These are phyloP conservation scores for Acrobeloides nanus DNA, from an alignment of 2,888 invertebrate genomes.

Conservation along the genomic window DNA sequence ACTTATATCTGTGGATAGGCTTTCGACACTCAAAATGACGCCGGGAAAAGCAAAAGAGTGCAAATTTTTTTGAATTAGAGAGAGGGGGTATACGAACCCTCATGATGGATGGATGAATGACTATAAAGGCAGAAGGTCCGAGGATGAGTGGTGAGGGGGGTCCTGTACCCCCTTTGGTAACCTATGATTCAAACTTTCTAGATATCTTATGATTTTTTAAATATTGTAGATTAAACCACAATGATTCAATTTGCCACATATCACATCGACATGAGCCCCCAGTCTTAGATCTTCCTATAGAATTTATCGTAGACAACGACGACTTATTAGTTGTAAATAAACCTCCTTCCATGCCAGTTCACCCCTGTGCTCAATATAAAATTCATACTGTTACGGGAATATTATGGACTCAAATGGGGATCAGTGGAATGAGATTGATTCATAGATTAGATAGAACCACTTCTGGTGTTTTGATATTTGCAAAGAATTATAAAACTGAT, in stretches of 20 bases:
- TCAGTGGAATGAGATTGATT: conserved; percentile 28
- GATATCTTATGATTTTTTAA: too few species aligned
- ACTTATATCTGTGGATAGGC: too few species aligned
- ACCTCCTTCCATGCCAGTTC: conserved; percentile 57
- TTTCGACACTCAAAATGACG: too few species aligned
- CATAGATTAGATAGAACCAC: conserved; percentile 70
- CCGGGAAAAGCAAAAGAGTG: too few species aligned
- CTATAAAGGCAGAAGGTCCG: too few species aligned
- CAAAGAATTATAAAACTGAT: conserved; percentile 84
- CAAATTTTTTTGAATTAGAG: too few species aligned
- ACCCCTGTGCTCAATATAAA: conserved; percentile 93
- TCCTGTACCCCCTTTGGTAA: too few species aligned
- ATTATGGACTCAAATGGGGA: conserved; percentile 14
- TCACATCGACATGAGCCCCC: conserved; percentile 43
- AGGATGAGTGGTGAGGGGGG: too few species aligned
- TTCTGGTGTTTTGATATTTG: conserved; percentile 83
- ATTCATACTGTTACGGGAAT: conserved; percentile 76
- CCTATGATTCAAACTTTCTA: too few species aligned
- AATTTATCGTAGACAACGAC: conserved; percentile 93
- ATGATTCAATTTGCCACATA: conserved; percentile 11
- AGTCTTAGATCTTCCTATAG: conserved; percentile 61
- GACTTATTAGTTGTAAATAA: conserved; percentile 80
- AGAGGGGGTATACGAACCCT: too few species aligned
- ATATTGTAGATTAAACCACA: too few species aligned
- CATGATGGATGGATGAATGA: too few species aligned